Evolutionary conservation across 2,113 vertebrate species (phyloP), one percentile per base, ranked within the genome.

Genomic region (Circaetus gallicus): DNA sequence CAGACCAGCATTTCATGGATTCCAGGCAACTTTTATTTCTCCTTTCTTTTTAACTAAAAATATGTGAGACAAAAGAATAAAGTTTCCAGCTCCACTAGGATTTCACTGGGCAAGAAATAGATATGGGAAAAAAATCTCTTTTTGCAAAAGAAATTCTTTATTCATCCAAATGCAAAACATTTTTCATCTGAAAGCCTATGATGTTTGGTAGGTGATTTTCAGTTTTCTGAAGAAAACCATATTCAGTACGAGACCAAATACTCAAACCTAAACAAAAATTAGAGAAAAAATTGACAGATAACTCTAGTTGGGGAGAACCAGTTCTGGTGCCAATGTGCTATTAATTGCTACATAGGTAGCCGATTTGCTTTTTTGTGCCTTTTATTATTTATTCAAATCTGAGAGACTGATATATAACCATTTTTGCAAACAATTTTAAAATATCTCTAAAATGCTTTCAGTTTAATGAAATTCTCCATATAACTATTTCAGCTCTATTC

Each of bases 31-130:
- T 29, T n/a, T 71, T 59, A 84, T 55, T 55, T 6, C 4, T 65
- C 2, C 3, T 61, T 67, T 69, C 4, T 83, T 83, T 89, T 78
- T 32, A 72, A 66, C 2, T 52, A 66, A 87, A 81, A 36, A 10
- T 31, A 20, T 24, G 9, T 42, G 24, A 93, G 32, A 38, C 24
- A 79, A 40, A 71, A 88, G 6, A 83, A 34, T 9, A 56, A 63
- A 8, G 8, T 43, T 59, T 3, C 7, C 12, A 28, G 3, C 7
- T 59, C 0, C 3, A 28, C 1, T n/a, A 11, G 4, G 15, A 42
- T 67, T 95, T 86, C 16, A 42, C 0, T 42, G 7, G 18, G 26
- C 24, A 32, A 3, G 5, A 47, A 63, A 80, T 8, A 47, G 16
- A 38, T 49, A 45, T 5, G 6, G 22, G 34, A 86, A n/a, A 47